These are phyloP conservation scores for Phalanger gymnotis DNA, from an alignment of 2,797 vertebrate species.

Conservation along the genomic window DNA sequence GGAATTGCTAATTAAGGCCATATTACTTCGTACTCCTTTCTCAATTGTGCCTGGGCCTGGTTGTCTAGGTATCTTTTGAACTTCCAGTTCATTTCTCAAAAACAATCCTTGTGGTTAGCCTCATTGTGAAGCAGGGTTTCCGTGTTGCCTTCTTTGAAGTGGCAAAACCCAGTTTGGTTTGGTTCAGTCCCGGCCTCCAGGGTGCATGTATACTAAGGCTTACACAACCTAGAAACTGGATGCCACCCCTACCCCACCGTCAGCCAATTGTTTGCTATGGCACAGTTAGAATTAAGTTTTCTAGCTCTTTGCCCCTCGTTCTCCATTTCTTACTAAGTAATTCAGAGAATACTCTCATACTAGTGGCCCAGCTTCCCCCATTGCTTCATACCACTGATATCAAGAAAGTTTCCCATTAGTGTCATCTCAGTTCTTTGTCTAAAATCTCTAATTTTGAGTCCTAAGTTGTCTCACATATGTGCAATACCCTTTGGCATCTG, in stretches of 20 bases:
- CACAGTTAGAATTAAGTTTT: neutral
- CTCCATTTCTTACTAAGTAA: neutral
- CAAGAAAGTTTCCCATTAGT: neutral
- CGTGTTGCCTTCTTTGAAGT: neutral
- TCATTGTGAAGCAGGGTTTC: neutral
- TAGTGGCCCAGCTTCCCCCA: neutral
- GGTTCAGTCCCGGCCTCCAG: neutral
- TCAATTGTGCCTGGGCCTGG: neutral
- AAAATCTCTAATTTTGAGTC: neutral
- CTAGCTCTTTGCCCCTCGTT: neutral
- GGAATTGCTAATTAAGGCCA: neutral
- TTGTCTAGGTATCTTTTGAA: neutral
- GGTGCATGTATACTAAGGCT: neutral
- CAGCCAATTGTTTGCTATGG: neutral
- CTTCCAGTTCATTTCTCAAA: neutral
- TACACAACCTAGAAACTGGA: neutral
- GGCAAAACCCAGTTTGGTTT: neutral
- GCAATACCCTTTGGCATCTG: neutral
- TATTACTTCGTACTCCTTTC: neutral
- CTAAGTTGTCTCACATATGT: neutral
- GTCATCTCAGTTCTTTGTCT: neutral
- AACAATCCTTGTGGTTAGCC: neutral
- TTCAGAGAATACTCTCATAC: neutral
- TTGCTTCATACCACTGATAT: neutral
- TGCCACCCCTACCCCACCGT: neutral